Percentiles rank a stretch among this genome's conserved stretches.
These are phyloP conservation scores for Chloroceryle aenea DNA, from an alignment of 2,113 vertebrate species.

Conservation along the genomic window DNA sequence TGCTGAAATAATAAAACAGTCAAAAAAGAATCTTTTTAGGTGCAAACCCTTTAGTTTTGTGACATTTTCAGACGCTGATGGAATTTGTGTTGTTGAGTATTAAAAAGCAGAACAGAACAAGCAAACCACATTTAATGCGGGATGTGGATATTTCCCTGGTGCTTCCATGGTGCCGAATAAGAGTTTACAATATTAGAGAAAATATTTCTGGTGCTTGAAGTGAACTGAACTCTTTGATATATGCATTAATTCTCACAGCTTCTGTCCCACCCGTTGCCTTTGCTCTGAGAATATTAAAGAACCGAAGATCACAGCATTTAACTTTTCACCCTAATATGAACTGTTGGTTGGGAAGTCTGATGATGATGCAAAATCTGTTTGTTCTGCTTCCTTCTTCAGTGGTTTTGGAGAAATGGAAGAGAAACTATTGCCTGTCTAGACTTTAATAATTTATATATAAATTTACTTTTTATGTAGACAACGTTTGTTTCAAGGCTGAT, in stretches of 20 bases:
- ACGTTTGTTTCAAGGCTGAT: not conserved
- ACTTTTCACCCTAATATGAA: not conserved
- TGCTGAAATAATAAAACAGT: not conserved
- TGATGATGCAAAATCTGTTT: slow-evolving; percentile 28
- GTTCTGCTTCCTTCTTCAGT: slow-evolving; percentile 38
- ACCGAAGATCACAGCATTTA: slow-evolving; percentile 5
- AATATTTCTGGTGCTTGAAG: not conserved
- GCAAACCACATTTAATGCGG: not conserved
- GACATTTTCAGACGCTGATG: not conserved
- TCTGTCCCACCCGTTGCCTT: not conserved
- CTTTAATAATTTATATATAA: not conserved
- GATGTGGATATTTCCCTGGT: not conserved
- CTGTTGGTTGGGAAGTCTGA: not conserved
- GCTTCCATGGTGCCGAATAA: not conserved
- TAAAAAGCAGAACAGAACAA: not conserved
- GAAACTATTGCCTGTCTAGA: slow-evolving; percentile 28
- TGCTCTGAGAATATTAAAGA: slow-evolving; percentile 23
- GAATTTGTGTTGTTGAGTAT: not conserved
- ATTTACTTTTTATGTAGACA: not conserved
- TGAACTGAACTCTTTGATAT: not conserved
- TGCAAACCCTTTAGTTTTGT: not conserved
- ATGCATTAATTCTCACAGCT: not conserved
- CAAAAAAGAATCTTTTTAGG: not conserved
- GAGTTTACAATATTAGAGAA: not conserved
- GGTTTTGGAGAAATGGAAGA: slow-evolving; percentile 32